phyloP scores from a whole-genome alignment of 2,113 vertebrate species.

The Ardeotis arabs region DNA sequence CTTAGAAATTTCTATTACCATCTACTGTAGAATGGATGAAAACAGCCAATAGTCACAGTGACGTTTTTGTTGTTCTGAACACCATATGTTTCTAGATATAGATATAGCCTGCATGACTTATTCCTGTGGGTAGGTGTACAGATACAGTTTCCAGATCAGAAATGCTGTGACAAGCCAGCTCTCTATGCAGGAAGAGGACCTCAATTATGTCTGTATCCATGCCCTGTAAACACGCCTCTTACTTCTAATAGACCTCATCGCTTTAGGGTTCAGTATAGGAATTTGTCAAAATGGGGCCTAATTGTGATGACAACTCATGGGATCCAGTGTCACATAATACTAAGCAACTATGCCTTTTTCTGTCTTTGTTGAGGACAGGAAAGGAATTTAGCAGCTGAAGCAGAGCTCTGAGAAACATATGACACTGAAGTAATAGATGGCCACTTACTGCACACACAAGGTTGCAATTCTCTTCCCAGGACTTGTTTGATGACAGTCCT shows the following conservation, averaged over 20 bases:
- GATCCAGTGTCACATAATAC: neutral
- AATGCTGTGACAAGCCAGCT: neutral
- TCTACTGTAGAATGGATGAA: neutral
- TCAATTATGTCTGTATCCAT: neutral
- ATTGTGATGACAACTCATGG: neutral
- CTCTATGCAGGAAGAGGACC: neutral
- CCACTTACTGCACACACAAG: neutral
- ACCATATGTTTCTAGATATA: neutral
- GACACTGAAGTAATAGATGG: neutral
- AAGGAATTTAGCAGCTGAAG: neutral
- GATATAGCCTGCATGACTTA: neutral
- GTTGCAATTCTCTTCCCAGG: constrained; percentile 15
- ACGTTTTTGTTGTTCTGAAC: neutral
- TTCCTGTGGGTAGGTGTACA: neutral
- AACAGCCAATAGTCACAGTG: neutral
- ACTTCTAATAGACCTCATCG: neutral
- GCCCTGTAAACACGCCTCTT: neutral
- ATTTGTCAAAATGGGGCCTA: neutral
- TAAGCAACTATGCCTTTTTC: neutral
- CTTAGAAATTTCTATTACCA: neutral
- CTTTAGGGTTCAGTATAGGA: neutral
- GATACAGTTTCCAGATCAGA: neutral
- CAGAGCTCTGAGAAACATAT: neutral
- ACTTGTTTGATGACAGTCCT: neutral
- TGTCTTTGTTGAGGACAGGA: neutral